Conservation (phyloP, 2,888 invertebrate species). For the Agriopis leucophaearia region DNA sequence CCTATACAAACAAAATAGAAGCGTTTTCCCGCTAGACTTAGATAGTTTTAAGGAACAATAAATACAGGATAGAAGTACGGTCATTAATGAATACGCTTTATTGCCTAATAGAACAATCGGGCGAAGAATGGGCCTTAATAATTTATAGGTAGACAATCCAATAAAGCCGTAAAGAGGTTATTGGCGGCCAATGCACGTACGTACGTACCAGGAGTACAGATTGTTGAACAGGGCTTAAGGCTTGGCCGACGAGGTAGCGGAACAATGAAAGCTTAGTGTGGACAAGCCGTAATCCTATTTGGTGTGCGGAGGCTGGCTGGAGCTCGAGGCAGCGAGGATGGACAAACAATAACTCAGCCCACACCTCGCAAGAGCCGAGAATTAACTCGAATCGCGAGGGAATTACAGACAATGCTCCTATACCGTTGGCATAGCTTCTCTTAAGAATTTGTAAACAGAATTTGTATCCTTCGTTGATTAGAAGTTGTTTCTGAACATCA, state of each 20-base stretch:
- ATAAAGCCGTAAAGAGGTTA: slow-evolving; percentile 51
- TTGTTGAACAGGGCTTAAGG: slow-evolving; percentile 53
- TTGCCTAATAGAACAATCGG: slow-evolving; percentile 38
- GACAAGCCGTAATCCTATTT: slow-evolving; percentile 69
- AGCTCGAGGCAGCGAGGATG: slow-evolving; percentile 45
- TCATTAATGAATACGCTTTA: slow-evolving; percentile 43
- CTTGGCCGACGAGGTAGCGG: slow-evolving; percentile 53
- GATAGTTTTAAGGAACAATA: slow-evolving; percentile 26
- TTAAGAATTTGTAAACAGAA: slow-evolving; percentile 44
- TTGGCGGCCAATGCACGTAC: slow-evolving; percentile 56
- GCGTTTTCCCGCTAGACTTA: slow-evolving; percentile 28
- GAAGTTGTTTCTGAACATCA: too few relatives aligned
- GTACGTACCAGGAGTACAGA: slow-evolving; percentile 53
- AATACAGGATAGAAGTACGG: slow-evolving; percentile 21
- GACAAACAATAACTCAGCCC: slow-evolving; percentile 64
- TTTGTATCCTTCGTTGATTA: slow-evolving; percentile 25
- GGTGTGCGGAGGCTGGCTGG: slow-evolving; percentile 50
- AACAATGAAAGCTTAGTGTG: slow-evolving; percentile 62
- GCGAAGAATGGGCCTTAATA: slow-evolving; percentile 44
- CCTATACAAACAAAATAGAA: slow-evolving; percentile 1
- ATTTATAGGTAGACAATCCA: slow-evolving; percentile 50
- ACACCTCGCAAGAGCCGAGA: slow-evolving; percentile 54
- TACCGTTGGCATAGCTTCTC: slow-evolving; percentile 41
- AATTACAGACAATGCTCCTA: slow-evolving; percentile 41
- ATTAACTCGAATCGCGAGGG: slow-evolving; percentile 48